A percentile compares a stretch with the other conserved stretches of the same genome.
Conservation (phyloP, 2,113 vertebrate genomes). For the Picathartes gymnocephalus region DNA sequence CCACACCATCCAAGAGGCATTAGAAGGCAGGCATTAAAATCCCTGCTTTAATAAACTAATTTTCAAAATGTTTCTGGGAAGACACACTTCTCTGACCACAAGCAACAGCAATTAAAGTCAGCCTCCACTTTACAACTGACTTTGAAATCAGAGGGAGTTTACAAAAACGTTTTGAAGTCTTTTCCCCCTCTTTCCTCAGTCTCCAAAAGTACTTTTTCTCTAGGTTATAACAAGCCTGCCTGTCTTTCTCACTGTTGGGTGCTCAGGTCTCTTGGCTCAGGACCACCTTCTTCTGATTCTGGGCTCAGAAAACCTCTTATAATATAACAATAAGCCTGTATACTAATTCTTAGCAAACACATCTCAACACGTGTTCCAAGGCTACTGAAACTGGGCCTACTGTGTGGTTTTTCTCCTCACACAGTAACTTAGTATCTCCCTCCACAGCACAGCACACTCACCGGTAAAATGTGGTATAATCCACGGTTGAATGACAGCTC, state of each 20-base stretch:
- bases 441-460: constrained; percentile 47
- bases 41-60: neutral
- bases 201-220: neutral
- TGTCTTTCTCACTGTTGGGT: neutral
- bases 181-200: neutral
- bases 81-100: neutral
- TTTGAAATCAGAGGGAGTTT: neutral
- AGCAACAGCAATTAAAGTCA: neutral
- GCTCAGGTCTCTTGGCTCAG: neutral
- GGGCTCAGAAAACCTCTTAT: neutral
- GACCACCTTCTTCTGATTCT: neutral
- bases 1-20: neutral
- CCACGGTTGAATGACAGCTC: constrained; percentile 88
- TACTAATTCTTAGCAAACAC: neutral
- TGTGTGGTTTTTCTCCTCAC: neutral
- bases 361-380: neutral
- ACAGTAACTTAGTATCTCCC: neutral
- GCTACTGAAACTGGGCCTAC: neutral
- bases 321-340: neutral
- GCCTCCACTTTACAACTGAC: neutral
- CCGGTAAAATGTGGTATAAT: constrained; percentile 90
- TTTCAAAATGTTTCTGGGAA: neutral
- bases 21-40: neutral
- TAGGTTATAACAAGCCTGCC: neutral
- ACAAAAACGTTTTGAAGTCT: neutral